Evolutionary conservation across 2,888 invertebrate species (phyloP).

Genomic region (Griposia aprilina): DNA sequence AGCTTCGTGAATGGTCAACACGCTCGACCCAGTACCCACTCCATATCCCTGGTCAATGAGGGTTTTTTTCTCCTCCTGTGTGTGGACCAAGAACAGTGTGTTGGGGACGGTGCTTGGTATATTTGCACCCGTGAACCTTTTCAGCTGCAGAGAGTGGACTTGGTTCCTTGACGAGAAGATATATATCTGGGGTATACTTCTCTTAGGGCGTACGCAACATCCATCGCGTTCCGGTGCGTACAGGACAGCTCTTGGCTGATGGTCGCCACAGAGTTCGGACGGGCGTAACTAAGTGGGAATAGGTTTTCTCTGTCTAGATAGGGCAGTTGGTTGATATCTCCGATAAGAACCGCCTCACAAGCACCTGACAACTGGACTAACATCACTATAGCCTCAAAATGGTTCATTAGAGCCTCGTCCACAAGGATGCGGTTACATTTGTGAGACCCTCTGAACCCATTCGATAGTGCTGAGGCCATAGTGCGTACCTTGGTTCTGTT

Average conservation of each 20-base stretch:
- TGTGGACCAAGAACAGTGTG: neutral
- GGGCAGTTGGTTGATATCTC: neutral
- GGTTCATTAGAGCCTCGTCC: too few relatives aligned
- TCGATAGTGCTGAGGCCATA: too few relatives aligned
- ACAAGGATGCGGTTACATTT: too few relatives aligned
- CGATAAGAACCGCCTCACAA: neutral
- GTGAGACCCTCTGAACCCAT: too few relatives aligned
- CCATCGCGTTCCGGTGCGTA: too few relatives aligned
- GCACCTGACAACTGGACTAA: too few relatives aligned
- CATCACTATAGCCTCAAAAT: too few relatives aligned
- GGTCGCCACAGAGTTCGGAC: constrained; percentile 81
- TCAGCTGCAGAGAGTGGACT: neutral
- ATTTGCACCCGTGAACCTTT: neutral
- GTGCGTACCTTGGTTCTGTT: too few relatives aligned
- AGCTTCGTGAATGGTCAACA: neutral
- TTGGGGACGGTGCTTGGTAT: neutral
- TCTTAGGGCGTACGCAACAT: neutral
- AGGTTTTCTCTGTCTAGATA: neutral
- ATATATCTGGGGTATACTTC: neutral
- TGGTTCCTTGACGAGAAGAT: neutral
- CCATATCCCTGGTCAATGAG: neutral
- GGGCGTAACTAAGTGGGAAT: constrained; percentile 84
- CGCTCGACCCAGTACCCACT: neutral
- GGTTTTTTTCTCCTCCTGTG: neutral
- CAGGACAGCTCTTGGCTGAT: too few relatives aligned